Percentiles rank a stretch among this genome's conserved stretches.
phyloP scores from a whole-genome alignment of 2,797 vertebrate species.

The Acrocephalus scirpaceus region DNA sequence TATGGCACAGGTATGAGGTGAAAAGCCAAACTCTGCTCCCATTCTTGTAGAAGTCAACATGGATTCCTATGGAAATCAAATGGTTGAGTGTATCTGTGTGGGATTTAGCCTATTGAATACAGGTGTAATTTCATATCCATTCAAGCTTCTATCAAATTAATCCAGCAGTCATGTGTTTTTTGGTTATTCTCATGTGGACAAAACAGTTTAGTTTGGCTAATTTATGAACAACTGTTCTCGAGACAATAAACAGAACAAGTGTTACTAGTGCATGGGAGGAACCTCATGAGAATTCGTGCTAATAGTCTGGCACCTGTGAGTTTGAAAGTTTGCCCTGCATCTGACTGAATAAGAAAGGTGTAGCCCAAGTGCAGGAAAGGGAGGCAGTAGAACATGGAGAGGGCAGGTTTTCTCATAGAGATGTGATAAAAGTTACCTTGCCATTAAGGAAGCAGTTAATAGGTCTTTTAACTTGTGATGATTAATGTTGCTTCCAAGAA shows the following conservation, averaged over 20 bases:
- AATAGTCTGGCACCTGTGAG: neutral
- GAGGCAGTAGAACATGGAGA: neutral
- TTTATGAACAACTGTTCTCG: neutral
- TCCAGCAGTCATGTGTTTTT: neutral
- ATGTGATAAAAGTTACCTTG: neutral
- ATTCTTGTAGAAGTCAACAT: neutral
- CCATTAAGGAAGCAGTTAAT: neutral
- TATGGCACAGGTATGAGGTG: neutral
- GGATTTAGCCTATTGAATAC: neutral
- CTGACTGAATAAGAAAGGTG: neutral
- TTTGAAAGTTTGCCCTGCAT: neutral
- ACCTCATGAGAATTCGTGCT: neutral
- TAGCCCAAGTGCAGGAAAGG: neutral
- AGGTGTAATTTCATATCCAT: neutral
- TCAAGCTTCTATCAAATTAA: neutral
- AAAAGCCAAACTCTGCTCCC: neutral
- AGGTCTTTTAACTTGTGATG: neutral
- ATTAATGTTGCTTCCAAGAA: neutral
- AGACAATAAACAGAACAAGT: fast-evolving
- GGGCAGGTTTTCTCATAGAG: neutral
- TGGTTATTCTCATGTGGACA: neutral
- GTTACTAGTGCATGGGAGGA: neutral
- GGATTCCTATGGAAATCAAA: neutral
- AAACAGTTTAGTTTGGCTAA: neutral
- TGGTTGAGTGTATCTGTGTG: neutral